Conservation (phyloP, 2,797 vertebrate genomes). For the Bufotes viridis region DNA sequence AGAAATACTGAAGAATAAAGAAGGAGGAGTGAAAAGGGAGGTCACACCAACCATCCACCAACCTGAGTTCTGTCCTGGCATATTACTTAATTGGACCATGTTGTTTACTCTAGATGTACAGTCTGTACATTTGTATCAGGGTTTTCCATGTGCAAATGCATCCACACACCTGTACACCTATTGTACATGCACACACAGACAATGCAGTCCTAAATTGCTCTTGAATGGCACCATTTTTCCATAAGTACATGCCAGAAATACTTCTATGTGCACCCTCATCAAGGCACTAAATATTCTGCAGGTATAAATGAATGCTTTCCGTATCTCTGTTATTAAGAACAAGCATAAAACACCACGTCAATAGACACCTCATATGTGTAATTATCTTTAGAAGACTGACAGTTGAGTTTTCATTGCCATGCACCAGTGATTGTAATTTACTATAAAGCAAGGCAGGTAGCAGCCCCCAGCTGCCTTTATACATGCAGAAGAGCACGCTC, state of each 20-base stretch:
- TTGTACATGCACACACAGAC: background rate
- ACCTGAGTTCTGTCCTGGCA: background rate
- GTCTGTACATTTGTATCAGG: background rate
- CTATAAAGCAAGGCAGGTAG: constrained; percentile 17
- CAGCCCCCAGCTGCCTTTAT: constrained; percentile 9
- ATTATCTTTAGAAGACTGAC: constrained; percentile 43
- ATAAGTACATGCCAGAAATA: too few relatives aligned
- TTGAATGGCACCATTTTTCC: background rate
- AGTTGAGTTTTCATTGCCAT: constrained; percentile 39
- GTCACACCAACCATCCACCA: background rate
- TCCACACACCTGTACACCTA: background rate
- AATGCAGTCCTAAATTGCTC: background rate
- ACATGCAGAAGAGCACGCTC: constrained; percentile 27
- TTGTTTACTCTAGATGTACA: background rate
- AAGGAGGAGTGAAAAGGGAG: background rate
- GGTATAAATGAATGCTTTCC: background rate
- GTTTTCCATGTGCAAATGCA: background rate
- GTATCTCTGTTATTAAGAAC: constrained; percentile 1
- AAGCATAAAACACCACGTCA: constrained; percentile 20
- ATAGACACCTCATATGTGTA: constrained; percentile 23
- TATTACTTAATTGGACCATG: background rate
- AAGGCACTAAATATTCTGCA: background rate
- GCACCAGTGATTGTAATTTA: constrained; percentile 41
- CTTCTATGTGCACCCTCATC: background rate
- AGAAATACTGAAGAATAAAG: background rate